Conservation (phyloP, 1,140 invertebrate species). For the Drosophila ohnishii region DNA sequence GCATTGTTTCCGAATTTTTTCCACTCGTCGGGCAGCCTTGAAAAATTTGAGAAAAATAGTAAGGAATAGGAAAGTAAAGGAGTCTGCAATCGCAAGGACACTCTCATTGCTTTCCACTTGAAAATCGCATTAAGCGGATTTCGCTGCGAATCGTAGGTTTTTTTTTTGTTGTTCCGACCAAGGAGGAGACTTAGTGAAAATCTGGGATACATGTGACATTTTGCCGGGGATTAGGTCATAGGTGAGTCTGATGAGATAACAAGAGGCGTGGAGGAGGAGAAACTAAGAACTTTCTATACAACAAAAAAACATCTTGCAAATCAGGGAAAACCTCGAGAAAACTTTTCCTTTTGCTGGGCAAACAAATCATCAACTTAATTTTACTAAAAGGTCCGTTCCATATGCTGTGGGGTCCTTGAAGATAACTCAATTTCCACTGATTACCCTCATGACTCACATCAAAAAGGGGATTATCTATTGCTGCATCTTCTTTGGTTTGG, state of each 20-base stretch:
- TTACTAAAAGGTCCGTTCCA: conserved; percentile 28
- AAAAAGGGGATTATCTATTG: conserved; percentile 34
- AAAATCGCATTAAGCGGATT: conserved; percentile 76
- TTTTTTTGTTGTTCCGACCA: background rate
- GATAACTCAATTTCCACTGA: conserved; percentile 77
- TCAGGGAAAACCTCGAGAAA: background rate
- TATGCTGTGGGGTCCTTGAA: conserved; percentile 58
- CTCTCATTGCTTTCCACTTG: conserved; percentile 68
- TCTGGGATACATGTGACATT: conserved; percentile 49
- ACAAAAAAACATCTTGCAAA: conserved; percentile 17
- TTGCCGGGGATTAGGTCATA: conserved; percentile 59
- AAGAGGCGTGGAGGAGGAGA: conserved; percentile 23
- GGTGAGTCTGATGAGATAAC: conserved; percentile 36
- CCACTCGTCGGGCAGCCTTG: conserved; percentile 52
- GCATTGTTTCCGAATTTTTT: conserved; percentile 56
- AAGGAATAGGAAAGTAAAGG: conserved; percentile 18
- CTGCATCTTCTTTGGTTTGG: conserved; percentile 20
- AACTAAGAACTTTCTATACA: conserved; percentile 1
- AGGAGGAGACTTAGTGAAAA: conserved; percentile 17
- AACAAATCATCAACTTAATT: conserved; percentile 37
- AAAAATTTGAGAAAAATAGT: conserved; percentile 47
- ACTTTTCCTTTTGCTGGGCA: conserved; percentile 33
- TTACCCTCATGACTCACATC: conserved; percentile 71
- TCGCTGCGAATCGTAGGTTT: conserved; percentile 49
- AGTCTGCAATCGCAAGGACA: conserved; percentile 34